A percentile compares a stretch with the other conserved stretches of the same genome.
Conservation (phyloP, 2,797 vertebrate species). For the Staurois parvus region DNA sequence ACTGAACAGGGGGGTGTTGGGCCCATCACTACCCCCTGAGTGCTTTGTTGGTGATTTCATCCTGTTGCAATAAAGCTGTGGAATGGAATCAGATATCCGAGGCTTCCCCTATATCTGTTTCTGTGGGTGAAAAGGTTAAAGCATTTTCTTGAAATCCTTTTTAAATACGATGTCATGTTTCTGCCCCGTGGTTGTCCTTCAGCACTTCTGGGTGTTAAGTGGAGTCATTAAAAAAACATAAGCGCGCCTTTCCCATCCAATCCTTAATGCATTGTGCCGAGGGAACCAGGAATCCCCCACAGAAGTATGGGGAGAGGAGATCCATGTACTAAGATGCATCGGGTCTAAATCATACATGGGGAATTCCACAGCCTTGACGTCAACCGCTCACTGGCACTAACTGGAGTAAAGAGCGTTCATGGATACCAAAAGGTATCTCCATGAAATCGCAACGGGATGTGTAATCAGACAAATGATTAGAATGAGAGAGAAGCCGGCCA, state of each 20-base stretch:
- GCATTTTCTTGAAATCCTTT: neutral
- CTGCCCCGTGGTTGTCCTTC: neutral
- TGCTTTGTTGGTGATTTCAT: too few species aligned
- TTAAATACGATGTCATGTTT: neutral
- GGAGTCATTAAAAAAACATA: slow-evolving; percentile 24
- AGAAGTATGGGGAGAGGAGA: neutral
- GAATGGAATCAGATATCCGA: neutral
- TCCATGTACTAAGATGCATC: neutral
- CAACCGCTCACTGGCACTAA: too few species aligned
- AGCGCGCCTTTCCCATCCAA: neutral
- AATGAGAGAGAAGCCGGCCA: too few species aligned
- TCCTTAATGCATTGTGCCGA: slow-evolving; percentile 29
- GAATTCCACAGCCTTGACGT: too few species aligned
- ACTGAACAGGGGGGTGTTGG: too few species aligned
- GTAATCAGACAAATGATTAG: too few species aligned
- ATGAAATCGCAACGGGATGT: too few species aligned
- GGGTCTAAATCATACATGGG: too few species aligned
- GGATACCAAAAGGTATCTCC: too few species aligned
- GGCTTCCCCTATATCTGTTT: neutral
- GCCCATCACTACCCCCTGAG: too few species aligned
- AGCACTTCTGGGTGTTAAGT: slow-evolving; percentile 6
- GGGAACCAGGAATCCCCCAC: neutral
- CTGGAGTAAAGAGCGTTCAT: too few species aligned
- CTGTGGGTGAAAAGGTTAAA: neutral
- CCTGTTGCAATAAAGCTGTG: too few species aligned